phyloP scores from a whole-genome alignment of 2,888 invertebrate genomes.

The Azorinus chamasolen region DNA sequence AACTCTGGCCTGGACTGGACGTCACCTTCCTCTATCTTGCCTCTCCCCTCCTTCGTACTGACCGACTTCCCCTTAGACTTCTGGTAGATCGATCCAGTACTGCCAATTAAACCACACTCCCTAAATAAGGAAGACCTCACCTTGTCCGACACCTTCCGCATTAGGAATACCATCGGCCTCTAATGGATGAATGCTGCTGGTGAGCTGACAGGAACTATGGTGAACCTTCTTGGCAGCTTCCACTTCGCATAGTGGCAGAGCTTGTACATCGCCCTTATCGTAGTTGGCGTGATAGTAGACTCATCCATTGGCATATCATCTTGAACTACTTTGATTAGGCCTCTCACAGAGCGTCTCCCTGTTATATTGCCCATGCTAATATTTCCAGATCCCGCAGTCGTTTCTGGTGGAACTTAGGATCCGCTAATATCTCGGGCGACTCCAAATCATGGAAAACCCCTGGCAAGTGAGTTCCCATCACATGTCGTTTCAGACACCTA shows the following conservation, averaged over 20 bases:
- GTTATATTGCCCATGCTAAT: neutral
- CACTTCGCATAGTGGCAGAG: neutral
- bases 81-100: no score
- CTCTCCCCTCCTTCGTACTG: no score
- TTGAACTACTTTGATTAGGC: no score
- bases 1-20: no score
- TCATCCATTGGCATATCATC: no score
- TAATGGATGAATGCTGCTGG: conserved; percentile 31
- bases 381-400: neutral
- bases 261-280: conserved; percentile 3
- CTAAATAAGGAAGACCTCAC: no score
- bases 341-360: no score
- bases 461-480: neutral
- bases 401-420: neutral
- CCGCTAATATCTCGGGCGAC: neutral
- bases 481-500: conserved; percentile 2
- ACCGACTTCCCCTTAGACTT: no score
- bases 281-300: neutral
- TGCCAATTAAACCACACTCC: no score
- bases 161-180: conserved; percentile 14
- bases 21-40: no score
- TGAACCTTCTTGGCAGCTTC: conserved; percentile 3
- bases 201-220: no score
- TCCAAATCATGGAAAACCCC: conserved; percentile 4
- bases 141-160: neutral